Evolutionary conservation across 2,888 invertebrate species (phyloP).

Genomic region (Polydrusus tereticollis): DNA sequence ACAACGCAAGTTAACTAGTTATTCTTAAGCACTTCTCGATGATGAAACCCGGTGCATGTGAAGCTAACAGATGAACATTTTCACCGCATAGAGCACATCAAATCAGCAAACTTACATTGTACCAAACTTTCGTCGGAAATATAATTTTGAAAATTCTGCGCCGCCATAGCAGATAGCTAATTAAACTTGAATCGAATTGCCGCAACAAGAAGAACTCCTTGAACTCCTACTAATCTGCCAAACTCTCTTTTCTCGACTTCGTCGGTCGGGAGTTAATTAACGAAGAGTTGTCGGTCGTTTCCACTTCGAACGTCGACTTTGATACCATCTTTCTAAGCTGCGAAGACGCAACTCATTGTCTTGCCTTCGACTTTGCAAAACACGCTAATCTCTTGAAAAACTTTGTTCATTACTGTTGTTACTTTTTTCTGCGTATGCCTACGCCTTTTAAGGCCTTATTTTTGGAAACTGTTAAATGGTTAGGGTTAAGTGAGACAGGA

Average conservation of each 20-base stretch:
- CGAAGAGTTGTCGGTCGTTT: conserved; percentile 35
- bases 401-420: conserved; percentile 11
- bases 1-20: conserved; percentile 2
- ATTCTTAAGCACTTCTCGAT: not conserved
- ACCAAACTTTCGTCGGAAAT: conserved; percentile 39
- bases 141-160: conserved; percentile 42
- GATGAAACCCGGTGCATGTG: conserved; percentile 8
- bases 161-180: conserved; percentile 38
- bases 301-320: conserved; percentile 20
- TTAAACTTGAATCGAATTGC: conserved; percentile 46
- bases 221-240: conserved; percentile 38
- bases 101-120: conserved; percentile 38
- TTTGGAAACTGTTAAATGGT: not conserved
- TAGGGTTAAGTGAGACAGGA: not conserved
- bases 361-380: conserved; percentile 19
- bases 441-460: too few species aligned
- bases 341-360: conserved; percentile 38
- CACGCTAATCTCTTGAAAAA: conserved; percentile 31
- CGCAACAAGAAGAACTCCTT: conserved; percentile 40
- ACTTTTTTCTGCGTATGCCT: not conserved
- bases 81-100: conserved; percentile 16
- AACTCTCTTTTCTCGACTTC: conserved; percentile 35
- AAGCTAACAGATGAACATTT: conserved; percentile 5
- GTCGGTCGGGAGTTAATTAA: conserved; percentile 39
- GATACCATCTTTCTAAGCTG: conserved; percentile 35